Evolutionary conservation across 2,113 vertebrate genomes (phyloP), one percentile per base, ranked within the genome.

Genomic region (Sinocyclocheilus grahami): DNA sequence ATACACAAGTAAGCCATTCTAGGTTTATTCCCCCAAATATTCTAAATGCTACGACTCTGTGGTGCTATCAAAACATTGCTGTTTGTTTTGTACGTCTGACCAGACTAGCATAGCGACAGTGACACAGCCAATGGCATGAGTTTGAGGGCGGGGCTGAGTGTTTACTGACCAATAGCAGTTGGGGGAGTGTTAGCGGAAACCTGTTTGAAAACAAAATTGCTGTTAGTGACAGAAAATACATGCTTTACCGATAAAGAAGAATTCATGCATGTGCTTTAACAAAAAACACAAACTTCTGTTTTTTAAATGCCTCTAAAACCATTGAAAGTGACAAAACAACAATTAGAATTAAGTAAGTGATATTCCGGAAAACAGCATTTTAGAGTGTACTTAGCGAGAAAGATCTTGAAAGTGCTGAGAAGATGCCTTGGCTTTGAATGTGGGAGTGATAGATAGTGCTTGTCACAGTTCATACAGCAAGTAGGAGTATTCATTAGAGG

Each of bases 381-480:
- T 46, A 18, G 60, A 46, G n/a, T 48, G 39, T 24, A 51, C 20
- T 30, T 37, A 14, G n/a, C 12, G 8, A 22, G 27, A 75, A 74
- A 46, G 5, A 13, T 75, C 37, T 63, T 82, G 24, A 82, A 53
- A 82, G 30, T 55, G 65, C 76, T 58, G 77, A 80, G 76, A 79
- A 60, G 65, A 72, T 42, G 42, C 22, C 30, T 51, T 67, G 58
- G 16, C 24, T 72, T 83, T 74, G 67, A 55, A 58, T 18, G 69
- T n/a, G 67, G 62, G 67, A 71, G 69, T 72, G 82, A 83, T 74
- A 16, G 69, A 74, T 69, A 22, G 22, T 13, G 1, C 79, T 27
- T 14, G 10, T 67, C 60, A 46, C n/a, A 65, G 62, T 82, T 82
- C 13, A 16, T 82, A 30, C 80, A 33, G n/a, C 11, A 3, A 78